phyloP scores from a whole-genome alignment of 2,113 vertebrate genomes.

The Delphinus delphis region DNA sequence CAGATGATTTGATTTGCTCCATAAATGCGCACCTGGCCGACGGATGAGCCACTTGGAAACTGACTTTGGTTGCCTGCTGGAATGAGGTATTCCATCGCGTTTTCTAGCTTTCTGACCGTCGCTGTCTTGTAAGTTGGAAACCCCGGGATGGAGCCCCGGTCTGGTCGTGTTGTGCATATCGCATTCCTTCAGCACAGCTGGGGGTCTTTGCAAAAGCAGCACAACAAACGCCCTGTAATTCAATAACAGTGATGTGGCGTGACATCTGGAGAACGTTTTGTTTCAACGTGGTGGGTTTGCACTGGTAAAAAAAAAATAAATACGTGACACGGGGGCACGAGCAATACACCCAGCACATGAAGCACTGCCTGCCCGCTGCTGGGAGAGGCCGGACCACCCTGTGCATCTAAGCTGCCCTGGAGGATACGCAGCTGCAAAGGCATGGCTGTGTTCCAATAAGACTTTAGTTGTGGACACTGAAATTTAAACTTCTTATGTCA shows the following conservation, averaged over 20 bases:
- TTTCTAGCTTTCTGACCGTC: not conserved
- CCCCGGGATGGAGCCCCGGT: not conserved
- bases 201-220: not conserved
- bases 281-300: not conserved
- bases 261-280: not conserved
- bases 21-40: not conserved
- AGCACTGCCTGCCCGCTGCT: not conserved
- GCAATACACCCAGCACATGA: not conserved
- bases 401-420: not conserved
- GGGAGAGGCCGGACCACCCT: no score
- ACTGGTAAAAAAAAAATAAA: not conserved
- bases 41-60: not conserved
- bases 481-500: no score
- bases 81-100: not conserved
- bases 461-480: not conserved
- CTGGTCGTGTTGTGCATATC: not conserved
- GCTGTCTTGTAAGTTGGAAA: not conserved
- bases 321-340: no score
- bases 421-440: not conserved
- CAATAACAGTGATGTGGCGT: not conserved
- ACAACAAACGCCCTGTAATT: not conserved
- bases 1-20: not conserved
- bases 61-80: not conserved
- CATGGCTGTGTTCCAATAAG: not conserved
- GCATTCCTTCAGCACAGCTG: not conserved